Base-by-base conservation (phyloP, 30 jellyfish, hydroid and myxozoan genomes). In the Pelagia noctiluca region DNA sequence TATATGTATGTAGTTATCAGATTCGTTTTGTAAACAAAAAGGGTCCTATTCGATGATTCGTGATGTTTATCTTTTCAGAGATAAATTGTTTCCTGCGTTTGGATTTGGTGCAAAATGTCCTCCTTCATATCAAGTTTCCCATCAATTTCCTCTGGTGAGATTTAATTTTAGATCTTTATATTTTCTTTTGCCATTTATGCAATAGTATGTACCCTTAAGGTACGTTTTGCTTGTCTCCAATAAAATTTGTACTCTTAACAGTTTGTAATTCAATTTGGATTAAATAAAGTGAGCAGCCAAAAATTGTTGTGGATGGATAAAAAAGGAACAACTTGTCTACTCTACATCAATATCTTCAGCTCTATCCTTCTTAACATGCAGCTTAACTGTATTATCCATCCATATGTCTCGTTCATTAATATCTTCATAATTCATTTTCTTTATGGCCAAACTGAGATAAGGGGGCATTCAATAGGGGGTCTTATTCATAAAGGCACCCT, bases 41-140 rank as follows among this genome's bases (percentile, higher is more conserved):
- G n/a, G n/a, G n/a, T 42, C 18, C 0, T 60, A n/a, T 3, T 48
- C 37, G n/a, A 0, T 3, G 10, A 26, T 71, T 24, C 0, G 0
- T 18, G 4, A 50, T 21, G 12, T 18, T 18, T 78, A 0, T 2
- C 50, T 13, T 37, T 76, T 50, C 87, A 87, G 85, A 24, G 74
- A 83, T 74, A 63, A 74, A 76, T 23, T 81, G 35, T 89, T 82
- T 66, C 88, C 91, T 18, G 94, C 97, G 16, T 89, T 69, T 26
- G 90, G 91, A 23, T 80, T 82, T 75, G 95, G 88, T 13, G 97
- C 91, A 4, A 78, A 71, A 46, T n/a, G 38, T 25, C 88, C 89
- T 2, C 96, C 88, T 0, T 35, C 61, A 37, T 31, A 16, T 47
- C 67, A 67, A 21, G 92, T 90, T 0, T 70, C 89, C 0, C 97